phyloP scores from a whole-genome alignment of 1,140 invertebrate species.

The Monochamus saltuarius region DNA sequence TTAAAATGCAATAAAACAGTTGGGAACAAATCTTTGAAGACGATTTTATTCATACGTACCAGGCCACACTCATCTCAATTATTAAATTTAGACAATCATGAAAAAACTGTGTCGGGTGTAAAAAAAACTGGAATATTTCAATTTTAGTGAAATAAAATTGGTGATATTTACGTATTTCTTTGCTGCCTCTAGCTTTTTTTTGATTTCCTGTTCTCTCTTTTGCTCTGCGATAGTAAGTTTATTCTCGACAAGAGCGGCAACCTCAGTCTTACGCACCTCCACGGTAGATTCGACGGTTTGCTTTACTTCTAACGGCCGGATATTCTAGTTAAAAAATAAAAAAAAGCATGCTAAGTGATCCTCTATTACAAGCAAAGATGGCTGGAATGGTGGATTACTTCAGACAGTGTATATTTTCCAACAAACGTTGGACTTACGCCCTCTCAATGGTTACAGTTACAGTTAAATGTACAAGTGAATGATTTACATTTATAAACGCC shows the following conservation, averaged over 20 bases:
- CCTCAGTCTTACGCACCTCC: constrained; percentile 64
- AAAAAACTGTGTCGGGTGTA: neutral
- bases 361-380: no score
- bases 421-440: no score
- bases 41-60: no score
- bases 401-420: no score
- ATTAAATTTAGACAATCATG: no score
- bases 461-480: no score
- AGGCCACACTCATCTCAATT: no score
- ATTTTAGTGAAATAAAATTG: neutral
- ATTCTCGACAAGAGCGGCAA: constrained; percentile 68
- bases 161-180: constrained; percentile 69
- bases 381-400: no score
- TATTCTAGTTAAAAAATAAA: constrained; percentile 38
- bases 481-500: no score
- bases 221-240: constrained; percentile 74
- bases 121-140: constrained; percentile 10
- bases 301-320: constrained; percentile 51
- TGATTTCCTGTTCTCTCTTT: constrained; percentile 76
- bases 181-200: constrained; percentile 75
- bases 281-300: constrained; percentile 60
- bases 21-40: no score
- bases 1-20: no score
- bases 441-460: no score
- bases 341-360: constrained; percentile 16